Base-by-base conservation (phyloP, 2,888 invertebrate genomes). In the Melanostoma scalare region DNA sequence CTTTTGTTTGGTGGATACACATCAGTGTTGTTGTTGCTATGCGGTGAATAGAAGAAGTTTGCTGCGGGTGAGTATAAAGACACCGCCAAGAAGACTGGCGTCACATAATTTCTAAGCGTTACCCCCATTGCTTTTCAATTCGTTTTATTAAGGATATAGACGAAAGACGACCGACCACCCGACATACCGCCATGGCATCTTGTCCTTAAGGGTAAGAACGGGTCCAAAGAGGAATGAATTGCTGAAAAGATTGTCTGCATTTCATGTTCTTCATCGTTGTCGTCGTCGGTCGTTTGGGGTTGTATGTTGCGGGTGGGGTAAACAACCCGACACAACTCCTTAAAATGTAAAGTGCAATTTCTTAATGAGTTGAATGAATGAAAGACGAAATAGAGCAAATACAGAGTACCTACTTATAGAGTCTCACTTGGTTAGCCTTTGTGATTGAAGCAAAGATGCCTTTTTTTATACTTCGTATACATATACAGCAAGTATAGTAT, bases 71-170 rank as follows among this genome's bases (percentile, higher is more conserved):
- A 10, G 10, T 20, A 42, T 36, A 48, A 8, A 75, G 60, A 72
- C 60, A 73, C 58, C 78, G 79, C 84, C 74, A 84, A 79, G 84
- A 84, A 53, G 84, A 79, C 84, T 84, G 84, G 84, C 84, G 84
- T 79, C 79, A 65, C 58, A 84, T 79, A 79, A 79, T 75, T 79
- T 71, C 53, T 79, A 69, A 69, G 60, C 71, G 61, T 67, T 67
- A 67, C 79, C 67, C 61, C 55, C 71, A 84, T 84, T 61, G 78
- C 73, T 75, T 84, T 78, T 84, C 75, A 79, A 75, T 71, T 65
- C 75, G 53, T 74, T 69, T 8, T 42, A 81, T 81, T 53, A 55
- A 58, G 42, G 50, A 48, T 38, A 55, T 42, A 58, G 71, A 20
- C 53, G 55, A 68, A 63, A 63, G 38, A 40, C 56, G 35, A 56